Evolutionary conservation across 1,140 invertebrate genomes (phyloP), one percentile per base, ranked within the genome.

Genomic region (Drosophila athabasca): DNA sequence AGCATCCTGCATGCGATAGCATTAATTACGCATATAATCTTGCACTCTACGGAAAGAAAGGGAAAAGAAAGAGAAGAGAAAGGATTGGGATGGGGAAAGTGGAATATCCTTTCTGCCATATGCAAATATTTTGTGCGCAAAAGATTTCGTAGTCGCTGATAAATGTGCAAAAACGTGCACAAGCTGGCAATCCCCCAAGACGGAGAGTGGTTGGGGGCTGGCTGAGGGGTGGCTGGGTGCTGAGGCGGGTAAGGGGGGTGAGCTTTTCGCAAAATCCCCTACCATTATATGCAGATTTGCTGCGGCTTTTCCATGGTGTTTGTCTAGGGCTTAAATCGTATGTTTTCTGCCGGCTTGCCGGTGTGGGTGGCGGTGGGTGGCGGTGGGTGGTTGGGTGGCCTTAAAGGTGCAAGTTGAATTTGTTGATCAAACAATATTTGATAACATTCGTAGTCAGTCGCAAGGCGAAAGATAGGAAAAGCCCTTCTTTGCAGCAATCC

Each of bases 101-200:
- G 8, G 31, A 39, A 4, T 11, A 11, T 3, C 8, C 35, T 11
- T 39, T 39, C 19, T 13, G 50, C 24, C 52, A 76, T 61, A 76
- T 68, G 57, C 72, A 76, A 76, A 76, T 76, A 76, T 67, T 76
- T 68, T 53, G 55, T 59, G 50, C 31, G 62, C 62, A 68, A 82
- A 39, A 87, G 82, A 88, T 87, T 75, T 70, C 8, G 46, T 46
- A 19, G 46, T 6, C 48, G 5, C 65, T 65, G 74, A 87, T 87
- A 87, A 87, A 79, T 81, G 82, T 82, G 82, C 70, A 62, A 87
- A 78, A 82, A 85, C 78, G 82, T 85, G 82, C 82, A 82, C 70
- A 87, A 87, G 82, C 68, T 82, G 55, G 31, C 61, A 50, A 70
- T 15, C 46, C 58, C 49, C 43, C 60, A 49, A 51, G 55, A 39